Evolutionary conservation across 2,888 invertebrate species (phyloP).

Genomic region (Hyposoter didymator): DNA sequence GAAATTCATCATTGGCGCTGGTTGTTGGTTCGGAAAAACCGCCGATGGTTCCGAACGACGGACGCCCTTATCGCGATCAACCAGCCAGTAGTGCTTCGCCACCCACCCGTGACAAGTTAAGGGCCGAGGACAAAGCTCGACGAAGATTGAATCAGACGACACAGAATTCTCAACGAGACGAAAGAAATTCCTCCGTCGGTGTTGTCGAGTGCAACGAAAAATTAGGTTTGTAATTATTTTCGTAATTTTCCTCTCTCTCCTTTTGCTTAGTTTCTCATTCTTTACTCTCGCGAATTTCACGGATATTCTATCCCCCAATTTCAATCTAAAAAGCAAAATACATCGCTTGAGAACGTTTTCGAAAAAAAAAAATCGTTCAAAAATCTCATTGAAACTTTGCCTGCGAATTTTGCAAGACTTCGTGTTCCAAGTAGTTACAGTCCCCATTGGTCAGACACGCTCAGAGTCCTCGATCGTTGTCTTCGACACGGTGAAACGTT

Average conservation of each 20-base stretch:
- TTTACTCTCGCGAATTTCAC: neutral
- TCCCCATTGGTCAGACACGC: conserved; percentile 46
- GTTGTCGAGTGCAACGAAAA: conserved; percentile 76
- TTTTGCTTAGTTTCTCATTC: neutral
- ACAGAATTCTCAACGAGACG: conserved; percentile 47
- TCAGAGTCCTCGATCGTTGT: conserved; percentile 13
- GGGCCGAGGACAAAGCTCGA: conserved; percentile 90
- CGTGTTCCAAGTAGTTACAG: conserved; percentile 33
- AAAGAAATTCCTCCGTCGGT: conserved; percentile 62
- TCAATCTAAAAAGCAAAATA: neutral
- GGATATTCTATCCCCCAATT: neutral
- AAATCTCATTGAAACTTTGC: neutral
- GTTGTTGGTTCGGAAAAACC: conserved; percentile 77
- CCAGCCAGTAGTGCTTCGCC: conserved; percentile 92
- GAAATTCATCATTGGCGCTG: conserved; percentile 65
- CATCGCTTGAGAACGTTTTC: neutral
- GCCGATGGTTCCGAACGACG: conserved; percentile 77
- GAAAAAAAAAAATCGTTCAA: neutral
- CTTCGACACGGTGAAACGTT: neutral
- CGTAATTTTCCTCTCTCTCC: neutral
- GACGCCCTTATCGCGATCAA: conserved; percentile 87
- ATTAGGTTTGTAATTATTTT: conserved; percentile 75
- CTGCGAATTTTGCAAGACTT: conserved; percentile 6
- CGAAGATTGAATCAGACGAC: conserved; percentile 79
- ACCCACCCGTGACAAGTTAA: conserved; percentile 91